Base-by-base conservation (phyloP, 2,888 invertebrate species). In the Nomada lathburiana region DNA sequence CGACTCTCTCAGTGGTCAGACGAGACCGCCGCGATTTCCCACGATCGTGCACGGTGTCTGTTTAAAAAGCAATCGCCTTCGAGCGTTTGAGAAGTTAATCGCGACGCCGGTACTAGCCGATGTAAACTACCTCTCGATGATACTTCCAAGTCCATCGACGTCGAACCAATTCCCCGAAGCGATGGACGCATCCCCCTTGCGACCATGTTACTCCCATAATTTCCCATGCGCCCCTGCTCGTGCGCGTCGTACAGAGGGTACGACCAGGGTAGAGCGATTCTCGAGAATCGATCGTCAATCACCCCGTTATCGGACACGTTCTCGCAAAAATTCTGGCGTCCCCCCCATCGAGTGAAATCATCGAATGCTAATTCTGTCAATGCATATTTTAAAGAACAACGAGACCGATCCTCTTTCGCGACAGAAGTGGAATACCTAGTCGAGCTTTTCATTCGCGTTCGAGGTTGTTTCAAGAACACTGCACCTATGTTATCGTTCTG, bases 61-160 rank as follows among this genome's bases (percentile, higher is more conserved):
- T 91, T 92, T 91, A 91, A 92, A 92, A 91, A 91, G 92, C 92
- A 92, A 92, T 92, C 89, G 89, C 89, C 86, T 88, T 83, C 68
- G 71, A 87, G 86, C 77, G 89, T 86, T 86, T 88, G 88, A 89
- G 90, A 90, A 92, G 89, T 90, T 91, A 91, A 92, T 92, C 91
- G 89, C 88, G 88, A 87, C 64, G 87, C 86, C 84, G 85, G 76
- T 84, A 87, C 86, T 88, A 84, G 84, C 76, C 84, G 89, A 90
- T 91, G 91, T 89, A 89, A 91, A 92, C 91, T 85, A 91, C 90
- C 89, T 89, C 90, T 92, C 91, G 91, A 92, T 91, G 91, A 90
- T 91, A 80, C 92, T 90, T 87, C 81, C 82, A 85, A 69, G 82
- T 86, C 80, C 83, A 76, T 77, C 86, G 88, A 88, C 83, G 86